Percentiles rank a stretch among this genome's conserved stretches.
Evolutionary conservation across 2,113 vertebrate species (phyloP).

Genomic region (Nyctibius bracteatus): DNA sequence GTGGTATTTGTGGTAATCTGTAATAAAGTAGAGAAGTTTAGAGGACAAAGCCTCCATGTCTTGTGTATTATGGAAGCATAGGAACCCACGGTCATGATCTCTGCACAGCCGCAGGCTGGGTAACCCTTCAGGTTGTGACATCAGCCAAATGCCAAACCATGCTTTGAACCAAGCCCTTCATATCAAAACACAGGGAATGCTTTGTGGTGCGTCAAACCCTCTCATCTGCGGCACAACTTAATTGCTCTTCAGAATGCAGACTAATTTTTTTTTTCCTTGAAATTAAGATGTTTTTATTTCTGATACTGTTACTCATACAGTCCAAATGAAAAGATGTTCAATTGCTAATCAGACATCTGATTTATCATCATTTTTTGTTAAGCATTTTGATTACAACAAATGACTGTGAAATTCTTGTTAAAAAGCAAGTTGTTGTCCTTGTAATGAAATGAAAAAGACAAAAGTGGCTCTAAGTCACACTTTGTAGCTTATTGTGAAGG

Average conservation of each 20-base stretch:
- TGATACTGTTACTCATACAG: not conserved
- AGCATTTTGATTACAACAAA: not conserved
- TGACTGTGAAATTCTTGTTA: not conserved
- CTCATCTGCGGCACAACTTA: not conserved
- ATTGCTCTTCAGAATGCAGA: not conserved
- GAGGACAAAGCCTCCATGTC: not conserved
- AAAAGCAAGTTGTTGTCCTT: conserved; percentile 5
- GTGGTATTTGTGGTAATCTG: not conserved
- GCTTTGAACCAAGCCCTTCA: not conserved
- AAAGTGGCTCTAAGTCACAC: not conserved
- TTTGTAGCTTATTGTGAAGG: not conserved
- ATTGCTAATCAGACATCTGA: not conserved
- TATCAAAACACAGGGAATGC: not conserved
- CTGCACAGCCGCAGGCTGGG: not conserved
- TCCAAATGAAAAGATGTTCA: not conserved
- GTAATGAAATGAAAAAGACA: conserved; percentile 11
- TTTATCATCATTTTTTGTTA: not conserved
- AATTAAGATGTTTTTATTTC: not conserved
- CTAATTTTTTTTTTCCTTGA: not conserved
- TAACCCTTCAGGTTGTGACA: not conserved
- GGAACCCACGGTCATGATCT: not conserved
- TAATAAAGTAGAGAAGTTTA: not conserved
- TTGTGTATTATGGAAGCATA: not conserved
- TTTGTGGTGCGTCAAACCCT: not conserved
- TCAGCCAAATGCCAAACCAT: not conserved